These are phyloP conservation scores for Drosophila nebulosa DNA, from an alignment of 1,140 invertebrate genomes.

Conservation along the genomic window DNA sequence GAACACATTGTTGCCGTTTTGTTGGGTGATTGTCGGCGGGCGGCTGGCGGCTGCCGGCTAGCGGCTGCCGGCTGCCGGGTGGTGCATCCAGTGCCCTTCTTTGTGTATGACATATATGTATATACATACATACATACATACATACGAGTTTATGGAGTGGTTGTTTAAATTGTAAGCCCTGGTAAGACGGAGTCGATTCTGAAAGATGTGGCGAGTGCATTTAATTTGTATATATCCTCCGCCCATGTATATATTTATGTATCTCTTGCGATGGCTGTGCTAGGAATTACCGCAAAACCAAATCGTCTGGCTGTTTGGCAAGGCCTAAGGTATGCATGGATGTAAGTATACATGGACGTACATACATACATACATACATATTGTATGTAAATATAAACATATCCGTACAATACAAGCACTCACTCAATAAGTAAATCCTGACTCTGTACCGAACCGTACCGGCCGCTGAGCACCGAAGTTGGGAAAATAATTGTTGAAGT, in stretches of 20 bases:
- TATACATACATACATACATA: no score
- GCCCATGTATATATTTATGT: slow-evolving; percentile 40
- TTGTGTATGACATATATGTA: no score
- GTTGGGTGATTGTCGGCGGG: not conserved
- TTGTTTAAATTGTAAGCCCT: not conserved
- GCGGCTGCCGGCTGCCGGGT: no score
- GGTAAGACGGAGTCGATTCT: not conserved
- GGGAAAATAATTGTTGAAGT: not conserved
- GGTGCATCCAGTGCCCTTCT: no score
- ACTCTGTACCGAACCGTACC: slow-evolving; percentile 26
- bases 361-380: not conserved
- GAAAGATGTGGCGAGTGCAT: slow-evolving; percentile 44
- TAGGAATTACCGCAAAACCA: slow-evolving; percentile 35
- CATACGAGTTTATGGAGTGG: no score
- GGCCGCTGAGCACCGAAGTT: not conserved
- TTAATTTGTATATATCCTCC: slow-evolving; percentile 70
- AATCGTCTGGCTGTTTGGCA: slow-evolving; percentile 50
- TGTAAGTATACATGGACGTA: not conserved
- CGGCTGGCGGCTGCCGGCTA: not conserved
- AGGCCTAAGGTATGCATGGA: not conserved
- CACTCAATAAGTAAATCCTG: slow-evolving; percentile 34
- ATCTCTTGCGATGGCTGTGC: not conserved
- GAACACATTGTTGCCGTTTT: slow-evolving; percentile 48
- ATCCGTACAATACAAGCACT: slow-evolving; percentile 16
- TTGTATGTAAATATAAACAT: not conserved